Percentiles rank a stretch among this genome's conserved stretches.
Evolutionary conservation across 2,888 invertebrate species (phyloP).

Genomic region (Mechanitis messenoides): DNA sequence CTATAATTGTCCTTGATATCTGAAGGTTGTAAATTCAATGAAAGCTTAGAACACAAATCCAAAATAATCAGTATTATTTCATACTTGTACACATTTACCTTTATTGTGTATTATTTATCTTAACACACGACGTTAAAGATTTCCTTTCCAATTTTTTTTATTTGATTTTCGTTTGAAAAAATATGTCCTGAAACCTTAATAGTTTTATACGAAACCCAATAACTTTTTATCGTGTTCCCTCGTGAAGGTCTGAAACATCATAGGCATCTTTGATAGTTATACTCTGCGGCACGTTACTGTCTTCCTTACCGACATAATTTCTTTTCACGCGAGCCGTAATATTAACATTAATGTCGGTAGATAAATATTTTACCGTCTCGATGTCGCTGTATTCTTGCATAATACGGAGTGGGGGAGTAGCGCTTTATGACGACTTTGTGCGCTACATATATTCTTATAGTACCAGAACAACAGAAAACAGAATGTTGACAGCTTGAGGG

Average conservation of each 20-base stretch:
- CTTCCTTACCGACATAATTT: neutral
- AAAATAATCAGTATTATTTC: conserved; percentile 6
- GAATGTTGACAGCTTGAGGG: too few relatives aligned
- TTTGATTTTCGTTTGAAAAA: conserved; percentile 7
- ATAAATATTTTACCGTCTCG: neutral
- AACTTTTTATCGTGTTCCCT: conserved; percentile 5
- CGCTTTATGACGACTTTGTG: too few relatives aligned
- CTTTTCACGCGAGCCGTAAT: neutral
- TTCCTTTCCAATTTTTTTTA: conserved; percentile 4
- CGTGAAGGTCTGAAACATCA: neutral
- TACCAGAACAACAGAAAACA: too few relatives aligned
- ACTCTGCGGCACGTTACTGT: neutral
- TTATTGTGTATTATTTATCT: conserved; percentile 7
- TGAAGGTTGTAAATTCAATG: conserved; percentile 5
- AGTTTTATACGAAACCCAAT: too few relatives aligned
- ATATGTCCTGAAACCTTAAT: neutral
- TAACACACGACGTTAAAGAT: conserved; percentile 3
- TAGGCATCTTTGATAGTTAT: conserved; percentile 2
- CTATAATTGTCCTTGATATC: neutral
- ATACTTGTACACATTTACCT: neutral
- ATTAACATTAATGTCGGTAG: conserved; percentile 4
- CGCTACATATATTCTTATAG: too few relatives aligned
- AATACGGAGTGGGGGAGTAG: too few relatives aligned
- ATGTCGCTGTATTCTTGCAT: neutral
- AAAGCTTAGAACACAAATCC: conserved; percentile 2